Conservation (phyloP, 2,888 invertebrate species). For the Synanthedon tipuliformis region DNA sequence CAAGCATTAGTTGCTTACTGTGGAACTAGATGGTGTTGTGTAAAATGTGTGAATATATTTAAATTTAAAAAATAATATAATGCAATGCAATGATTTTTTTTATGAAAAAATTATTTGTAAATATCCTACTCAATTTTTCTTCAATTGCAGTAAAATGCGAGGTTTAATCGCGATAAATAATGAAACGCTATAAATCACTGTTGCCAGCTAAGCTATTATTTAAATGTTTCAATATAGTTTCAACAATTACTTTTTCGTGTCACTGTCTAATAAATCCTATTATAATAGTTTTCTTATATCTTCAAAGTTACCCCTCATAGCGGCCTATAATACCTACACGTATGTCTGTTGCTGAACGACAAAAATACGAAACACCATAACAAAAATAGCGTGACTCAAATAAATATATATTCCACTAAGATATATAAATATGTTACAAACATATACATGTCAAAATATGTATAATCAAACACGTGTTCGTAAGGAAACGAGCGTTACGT, state of each 20-base stretch:
- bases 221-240: too few species aligned
- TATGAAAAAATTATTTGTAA: too few species aligned
- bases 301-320: constrained; percentile 27
- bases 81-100: too few species aligned
- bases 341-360: constrained; percentile 16
- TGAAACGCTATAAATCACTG: too few species aligned
- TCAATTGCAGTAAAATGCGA: too few species aligned
- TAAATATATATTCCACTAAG: constrained; percentile 36
- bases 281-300: constrained; percentile 39
- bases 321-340: constrained; percentile 12
- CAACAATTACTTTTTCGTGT: constrained; percentile 28
- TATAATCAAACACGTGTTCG: constrained; percentile 57
- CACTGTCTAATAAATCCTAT: constrained; percentile 36
- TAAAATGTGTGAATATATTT: too few species aligned
- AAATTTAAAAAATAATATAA: too few species aligned
- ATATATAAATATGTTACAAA: background rate
- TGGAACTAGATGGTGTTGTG: too few species aligned
- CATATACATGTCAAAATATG: constrained; percentile 36
- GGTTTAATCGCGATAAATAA: too few species aligned
- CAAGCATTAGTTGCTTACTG: too few species aligned
- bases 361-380: constrained; percentile 45
- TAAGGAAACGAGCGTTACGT: constrained; percentile 54
- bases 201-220: too few species aligned
- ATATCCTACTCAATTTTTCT: too few species aligned
- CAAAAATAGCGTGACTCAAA: constrained; percentile 63